Conservation (phyloP, 2,113 vertebrate genomes). For the Nerophis lumbriciformis region DNA sequence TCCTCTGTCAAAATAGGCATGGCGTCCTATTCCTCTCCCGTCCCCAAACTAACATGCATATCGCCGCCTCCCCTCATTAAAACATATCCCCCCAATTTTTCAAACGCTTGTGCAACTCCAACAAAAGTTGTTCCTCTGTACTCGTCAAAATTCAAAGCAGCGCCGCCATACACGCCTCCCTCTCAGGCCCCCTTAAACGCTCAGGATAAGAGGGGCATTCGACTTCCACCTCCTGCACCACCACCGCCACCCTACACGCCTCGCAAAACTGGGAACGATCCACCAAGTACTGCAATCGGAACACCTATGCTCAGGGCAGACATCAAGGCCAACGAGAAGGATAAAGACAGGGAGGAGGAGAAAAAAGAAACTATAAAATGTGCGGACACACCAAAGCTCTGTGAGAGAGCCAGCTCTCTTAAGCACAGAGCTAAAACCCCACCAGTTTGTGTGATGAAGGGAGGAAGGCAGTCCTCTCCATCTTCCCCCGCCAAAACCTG, state of each 20-base stretch:
- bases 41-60: constrained; percentile 56
- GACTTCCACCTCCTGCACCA: constrained; percentile 71
- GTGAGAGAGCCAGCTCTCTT: constrained; percentile 55
- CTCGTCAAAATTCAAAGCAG: constrained; percentile 63
- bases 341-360: constrained; percentile 45
- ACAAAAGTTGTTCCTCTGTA: constrained; percentile 66
- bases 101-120: constrained; percentile 45
- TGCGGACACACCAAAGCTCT: constrained; percentile 50
- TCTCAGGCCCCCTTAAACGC: constrained; percentile 60
- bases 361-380: constrained; percentile 50
- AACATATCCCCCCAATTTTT: constrained; percentile 46
- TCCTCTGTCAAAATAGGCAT: constrained; percentile 41
- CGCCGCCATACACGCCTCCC: constrained; percentile 64
- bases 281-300: constrained; percentile 41
- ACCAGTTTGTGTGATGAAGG: constrained; percentile 59
- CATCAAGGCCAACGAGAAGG: constrained; percentile 47
- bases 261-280: constrained; percentile 61
- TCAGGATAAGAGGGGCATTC: constrained; percentile 71
- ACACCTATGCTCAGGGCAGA: constrained; percentile 58
- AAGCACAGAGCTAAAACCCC: constrained; percentile 63
- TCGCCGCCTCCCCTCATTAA: constrained; percentile 49
- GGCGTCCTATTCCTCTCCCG: constrained; percentile 47
- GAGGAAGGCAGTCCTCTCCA: constrained; percentile 49
- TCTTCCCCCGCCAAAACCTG: constrained; percentile 58
- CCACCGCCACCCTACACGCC: constrained; percentile 73